Conservation (phyloP, 2,797 vertebrate species). For the Oceanodroma leucorhoa region DNA sequence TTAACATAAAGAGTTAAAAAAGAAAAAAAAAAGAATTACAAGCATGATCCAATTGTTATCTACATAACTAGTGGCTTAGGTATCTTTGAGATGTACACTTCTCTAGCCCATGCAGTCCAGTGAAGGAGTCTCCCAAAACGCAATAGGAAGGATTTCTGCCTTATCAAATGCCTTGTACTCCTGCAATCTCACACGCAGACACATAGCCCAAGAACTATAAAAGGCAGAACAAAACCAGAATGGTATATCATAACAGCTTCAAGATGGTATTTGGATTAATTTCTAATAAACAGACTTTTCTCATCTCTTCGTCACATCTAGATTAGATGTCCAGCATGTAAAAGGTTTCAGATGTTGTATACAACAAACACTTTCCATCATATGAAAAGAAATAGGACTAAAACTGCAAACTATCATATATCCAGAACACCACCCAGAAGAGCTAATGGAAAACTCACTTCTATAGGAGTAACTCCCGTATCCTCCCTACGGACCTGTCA, state of each 20-base stretch:
- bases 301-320: neutral
- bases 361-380: neutral
- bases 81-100: neutral
- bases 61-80: constrained; percentile 29
- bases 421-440: neutral
- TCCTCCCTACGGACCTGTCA: neutral
- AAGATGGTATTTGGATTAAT: neutral
- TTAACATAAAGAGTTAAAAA: neutral
- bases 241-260: neutral
- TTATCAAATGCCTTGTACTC: neutral
- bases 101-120: neutral
- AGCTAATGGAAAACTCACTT: neutral
- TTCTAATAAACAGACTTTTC: neutral
- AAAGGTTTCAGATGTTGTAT: neutral
- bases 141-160: neutral
- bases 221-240: neutral
- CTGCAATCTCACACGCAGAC: neutral
- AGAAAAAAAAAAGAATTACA: neutral
- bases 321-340: neutral
- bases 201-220: neutral
- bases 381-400: neutral
- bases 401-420: neutral
- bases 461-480: neutral
- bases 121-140: neutral
- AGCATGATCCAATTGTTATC: constrained; percentile 2